Conservation (phyloP, 1,140 invertebrate species). For the Drosophila pandora region DNA sequence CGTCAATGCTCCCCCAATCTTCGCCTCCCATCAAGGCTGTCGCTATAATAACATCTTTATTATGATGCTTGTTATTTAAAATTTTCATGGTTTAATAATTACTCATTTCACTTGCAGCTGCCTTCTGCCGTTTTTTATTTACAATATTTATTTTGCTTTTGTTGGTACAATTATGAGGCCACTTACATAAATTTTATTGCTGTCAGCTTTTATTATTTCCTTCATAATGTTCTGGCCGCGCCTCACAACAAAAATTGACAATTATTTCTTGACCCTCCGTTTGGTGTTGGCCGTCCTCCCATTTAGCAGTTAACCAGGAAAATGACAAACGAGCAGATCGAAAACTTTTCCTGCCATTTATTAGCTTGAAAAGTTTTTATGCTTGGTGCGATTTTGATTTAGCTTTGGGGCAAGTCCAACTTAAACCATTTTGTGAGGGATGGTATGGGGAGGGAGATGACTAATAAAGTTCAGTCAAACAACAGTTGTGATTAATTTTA, state of each 20-base stretch:
- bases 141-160: slow-evolving; percentile 43
- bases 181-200: slow-evolving; percentile 77
- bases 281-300: background rate
- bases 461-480: slow-evolving; percentile 18
- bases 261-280: slow-evolving; percentile 50
- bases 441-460: background rate
- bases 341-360: slow-evolving; percentile 71
- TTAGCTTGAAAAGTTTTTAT: slow-evolving; percentile 65
- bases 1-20: background rate
- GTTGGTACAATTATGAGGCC: slow-evolving; percentile 74
- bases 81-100: slow-evolving; percentile 77
- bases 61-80: slow-evolving; percentile 61
- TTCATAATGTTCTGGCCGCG: slow-evolving; percentile 28
- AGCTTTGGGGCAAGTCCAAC: slow-evolving; percentile 42
- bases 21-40: slow-evolving; percentile 11
- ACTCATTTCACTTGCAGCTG: slow-evolving; percentile 71
- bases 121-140: slow-evolving; percentile 55
- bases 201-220: slow-evolving; percentile 37
- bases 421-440: slow-evolving; percentile 7
- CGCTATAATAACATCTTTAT: slow-evolving; percentile 62
- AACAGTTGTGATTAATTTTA: background rate
- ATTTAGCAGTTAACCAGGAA: slow-evolving; percentile 26
- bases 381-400: slow-evolving; percentile 72
- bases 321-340: slow-evolving; percentile 66
- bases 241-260: slow-evolving; percentile 66